These are phyloP conservation scores for Sturnus vulgaris DNA, from an alignment of 2,113 vertebrate species.

Conservation along the genomic window DNA sequence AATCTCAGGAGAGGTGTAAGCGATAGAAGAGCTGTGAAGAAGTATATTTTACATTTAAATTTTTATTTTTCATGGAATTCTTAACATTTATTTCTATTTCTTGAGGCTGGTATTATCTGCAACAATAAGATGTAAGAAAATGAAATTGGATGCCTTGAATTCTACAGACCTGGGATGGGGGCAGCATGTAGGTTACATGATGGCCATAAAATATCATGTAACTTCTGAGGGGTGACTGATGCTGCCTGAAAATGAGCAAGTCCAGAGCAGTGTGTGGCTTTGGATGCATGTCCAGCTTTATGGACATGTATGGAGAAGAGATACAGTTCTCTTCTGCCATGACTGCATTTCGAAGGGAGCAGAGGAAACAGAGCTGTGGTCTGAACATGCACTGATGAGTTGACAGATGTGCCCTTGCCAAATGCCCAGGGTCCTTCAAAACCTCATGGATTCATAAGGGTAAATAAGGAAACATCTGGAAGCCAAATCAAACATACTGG, in stretches of 20 bases:
- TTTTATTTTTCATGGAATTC: background rate
- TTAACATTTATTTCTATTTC: background rate
- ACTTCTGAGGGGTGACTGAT: background rate
- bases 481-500: background rate
- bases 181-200: too few relatives aligned
- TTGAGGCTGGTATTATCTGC: background rate
- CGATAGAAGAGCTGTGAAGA: background rate
- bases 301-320: too few relatives aligned
- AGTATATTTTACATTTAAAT: background rate
- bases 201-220: background rate
- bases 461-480: background rate
- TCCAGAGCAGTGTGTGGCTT: background rate
- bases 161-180: accelerated
- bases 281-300: background rate
- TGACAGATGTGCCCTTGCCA: background rate
- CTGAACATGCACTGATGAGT: background rate
- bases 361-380: background rate
- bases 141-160: background rate
- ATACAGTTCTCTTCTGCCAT: background rate
- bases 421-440: background rate
- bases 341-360: background rate
- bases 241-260: accelerated
- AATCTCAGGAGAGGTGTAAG: background rate
- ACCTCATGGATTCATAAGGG: accelerated
- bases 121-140: background rate